phyloP scores from a whole-genome alignment of 1,140 invertebrate genomes.

The Euglossa dilemma region DNA sequence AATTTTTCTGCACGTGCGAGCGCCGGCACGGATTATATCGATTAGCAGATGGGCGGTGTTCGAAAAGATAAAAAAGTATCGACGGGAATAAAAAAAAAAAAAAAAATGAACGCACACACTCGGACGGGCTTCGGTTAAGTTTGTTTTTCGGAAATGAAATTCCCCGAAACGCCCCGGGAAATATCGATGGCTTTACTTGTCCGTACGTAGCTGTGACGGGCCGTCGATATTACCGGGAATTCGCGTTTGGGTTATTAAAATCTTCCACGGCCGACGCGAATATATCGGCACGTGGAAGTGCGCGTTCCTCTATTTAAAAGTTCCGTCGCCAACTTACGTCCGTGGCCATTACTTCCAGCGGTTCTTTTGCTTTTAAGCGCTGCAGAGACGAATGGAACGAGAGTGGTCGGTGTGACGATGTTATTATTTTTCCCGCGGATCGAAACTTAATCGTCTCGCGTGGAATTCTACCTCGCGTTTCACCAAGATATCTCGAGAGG shows the following conservation, averaged over 20 bases:
- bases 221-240: background rate
- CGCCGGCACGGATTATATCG: background rate
- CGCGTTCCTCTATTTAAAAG: conserved; percentile 1
- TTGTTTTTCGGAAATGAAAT: conserved; percentile 15
- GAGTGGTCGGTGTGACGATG: background rate
- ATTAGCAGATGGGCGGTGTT: background rate
- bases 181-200: conserved; percentile 12
- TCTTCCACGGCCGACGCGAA: background rate
- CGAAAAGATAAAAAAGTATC: background rate
- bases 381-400: background rate
- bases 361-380: background rate
- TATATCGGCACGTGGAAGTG: background rate
- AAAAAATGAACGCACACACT: too few relatives aligned
- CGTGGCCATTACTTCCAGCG: background rate
- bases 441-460: background rate
- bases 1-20: conserved; percentile 7
- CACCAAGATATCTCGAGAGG: background rate
- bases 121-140: background rate
- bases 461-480: background rate
- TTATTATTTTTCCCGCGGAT: background rate
- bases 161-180: background rate
- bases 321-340: background rate
- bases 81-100: background rate
- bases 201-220: background rate
- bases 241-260: conserved; percentile 6